A percentile compares a stretch with the other conserved stretches of the same genome.
These are phyloP conservation scores for Takifugu bimaculatus DNA, from an alignment of 2,113 vertebrate species.

Conservation along the genomic window DNA sequence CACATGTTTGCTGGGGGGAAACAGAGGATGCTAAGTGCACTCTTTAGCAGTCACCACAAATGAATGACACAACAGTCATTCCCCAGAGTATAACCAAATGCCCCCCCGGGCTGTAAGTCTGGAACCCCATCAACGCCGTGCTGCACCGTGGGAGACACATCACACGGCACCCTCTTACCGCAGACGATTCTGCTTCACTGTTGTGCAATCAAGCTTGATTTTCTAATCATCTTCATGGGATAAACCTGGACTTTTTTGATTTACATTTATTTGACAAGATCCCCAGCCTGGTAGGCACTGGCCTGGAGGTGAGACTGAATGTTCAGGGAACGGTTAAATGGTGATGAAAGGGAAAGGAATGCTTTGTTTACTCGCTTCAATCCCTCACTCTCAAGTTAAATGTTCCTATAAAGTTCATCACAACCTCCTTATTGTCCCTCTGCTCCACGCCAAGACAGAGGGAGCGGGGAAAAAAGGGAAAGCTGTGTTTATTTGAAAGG, in stretches of 20 bases:
- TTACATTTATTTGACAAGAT: constrained; percentile 72
- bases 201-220: constrained; percentile 12
- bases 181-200: constrained; percentile 19
- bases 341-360: constrained; percentile 77
- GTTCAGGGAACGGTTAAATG: constrained; percentile 70
- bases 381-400: constrained; percentile 67
- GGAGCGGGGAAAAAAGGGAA: constrained; percentile 11
- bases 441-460: constrained; percentile 20
- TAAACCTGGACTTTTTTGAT: constrained; percentile 62
- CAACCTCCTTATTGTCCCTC: constrained; percentile 66
- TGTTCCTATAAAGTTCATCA: constrained; percentile 68
- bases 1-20: constrained; percentile 70
- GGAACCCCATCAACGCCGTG: constrained; percentile 27
- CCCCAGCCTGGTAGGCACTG: constrained; percentile 58
- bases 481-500: constrained; percentile 75
- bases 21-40: constrained; percentile 72
- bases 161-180: not conserved
- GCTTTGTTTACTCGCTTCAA: constrained; percentile 75
- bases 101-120: constrained; percentile 57
- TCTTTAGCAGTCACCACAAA: constrained; percentile 65
- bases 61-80: constrained; percentile 68
- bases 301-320: constrained; percentile 67
- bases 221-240: constrained; percentile 26
- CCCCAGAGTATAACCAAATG: constrained; percentile 67
- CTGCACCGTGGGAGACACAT: constrained; percentile 28